A percentile compares a stretch with the other conserved stretches of the same genome.
Conservation (phyloP, 1,140 invertebrate species). For the Aricia agestis region DNA sequence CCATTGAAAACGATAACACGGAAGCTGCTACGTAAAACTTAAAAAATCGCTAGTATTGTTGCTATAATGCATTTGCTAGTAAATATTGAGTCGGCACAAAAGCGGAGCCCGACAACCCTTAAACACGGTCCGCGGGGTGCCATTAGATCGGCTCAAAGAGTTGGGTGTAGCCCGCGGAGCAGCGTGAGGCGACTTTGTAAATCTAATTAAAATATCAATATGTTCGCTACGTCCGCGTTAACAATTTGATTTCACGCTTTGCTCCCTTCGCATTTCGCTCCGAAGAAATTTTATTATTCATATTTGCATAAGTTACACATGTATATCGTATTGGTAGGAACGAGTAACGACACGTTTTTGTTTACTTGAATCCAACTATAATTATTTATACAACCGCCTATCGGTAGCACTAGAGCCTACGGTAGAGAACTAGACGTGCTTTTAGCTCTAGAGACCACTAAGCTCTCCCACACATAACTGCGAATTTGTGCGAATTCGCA, state of each 20-base stretch:
- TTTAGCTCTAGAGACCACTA: too few species aligned
- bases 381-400: too few species aligned
- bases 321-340: background rate
- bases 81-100: slow-evolving; percentile 73
- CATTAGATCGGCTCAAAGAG: slow-evolving; percentile 72
- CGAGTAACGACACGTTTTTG: too few species aligned
- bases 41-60: slow-evolving; percentile 74
- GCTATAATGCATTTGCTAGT: slow-evolving; percentile 72
- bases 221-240: slow-evolving; percentile 63
- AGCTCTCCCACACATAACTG: too few species aligned
- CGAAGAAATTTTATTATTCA: slow-evolving; percentile 6
- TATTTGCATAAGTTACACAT: slow-evolving; percentile 10
- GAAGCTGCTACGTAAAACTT: slow-evolving; percentile 68
- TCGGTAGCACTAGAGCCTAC: too few species aligned
- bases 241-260: slow-evolving; percentile 73
- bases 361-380: too few species aligned
- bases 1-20: slow-evolving; percentile 74
- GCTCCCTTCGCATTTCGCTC: slow-evolving; percentile 39
- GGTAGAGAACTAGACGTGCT: too few species aligned
- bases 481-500: too few species aligned
- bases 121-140: slow-evolving; percentile 68
- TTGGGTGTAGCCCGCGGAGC: slow-evolving; percentile 62
- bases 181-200: slow-evolving; percentile 67
- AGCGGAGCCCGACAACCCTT: slow-evolving; percentile 67
- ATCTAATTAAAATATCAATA: slow-evolving; percentile 77